Conservation (phyloP, 2,113 vertebrate genomes). For the Bothrops jararaca region DNA sequence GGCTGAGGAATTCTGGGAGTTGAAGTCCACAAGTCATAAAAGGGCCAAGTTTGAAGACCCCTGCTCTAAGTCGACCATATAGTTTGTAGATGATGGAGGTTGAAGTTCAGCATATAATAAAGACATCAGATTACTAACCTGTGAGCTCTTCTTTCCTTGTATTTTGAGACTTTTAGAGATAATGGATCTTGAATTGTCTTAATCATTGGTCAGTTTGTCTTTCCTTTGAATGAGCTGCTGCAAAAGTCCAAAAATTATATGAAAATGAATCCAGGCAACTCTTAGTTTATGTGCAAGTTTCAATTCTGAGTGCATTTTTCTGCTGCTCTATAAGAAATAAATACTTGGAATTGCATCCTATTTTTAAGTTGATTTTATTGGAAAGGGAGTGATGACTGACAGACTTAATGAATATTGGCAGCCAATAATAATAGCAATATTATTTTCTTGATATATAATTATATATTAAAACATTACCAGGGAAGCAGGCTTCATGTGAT, state of each 20-base stretch:
- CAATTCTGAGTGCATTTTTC: background rate
- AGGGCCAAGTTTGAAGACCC: too few species aligned
- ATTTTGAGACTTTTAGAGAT: background rate
- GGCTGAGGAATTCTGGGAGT: too few species aligned
- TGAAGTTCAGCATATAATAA: background rate
- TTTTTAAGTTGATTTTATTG: background rate
- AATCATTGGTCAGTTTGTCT: background rate
- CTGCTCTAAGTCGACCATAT: background rate
- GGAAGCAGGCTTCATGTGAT: background rate
- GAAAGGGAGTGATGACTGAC: background rate
- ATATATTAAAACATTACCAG: background rate
- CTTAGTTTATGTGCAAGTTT: background rate
- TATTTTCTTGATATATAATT: slow-evolving; percentile 4
- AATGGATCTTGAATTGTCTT: background rate
- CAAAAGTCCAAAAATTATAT: background rate
- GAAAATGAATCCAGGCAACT: background rate
- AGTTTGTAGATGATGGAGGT: background rate
- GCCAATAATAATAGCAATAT: background rate
- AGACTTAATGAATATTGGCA: background rate
- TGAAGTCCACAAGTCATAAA: too few species aligned
- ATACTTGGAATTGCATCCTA: background rate
- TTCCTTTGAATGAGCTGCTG: background rate
- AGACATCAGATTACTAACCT: background rate
- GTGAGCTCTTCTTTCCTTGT: background rate
- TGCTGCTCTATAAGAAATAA: background rate